Evolutionary conservation across 1,140 invertebrate genomes (phyloP), one percentile per base, ranked within the genome.

Genomic region (Akabosia matsudoensis): DNA sequence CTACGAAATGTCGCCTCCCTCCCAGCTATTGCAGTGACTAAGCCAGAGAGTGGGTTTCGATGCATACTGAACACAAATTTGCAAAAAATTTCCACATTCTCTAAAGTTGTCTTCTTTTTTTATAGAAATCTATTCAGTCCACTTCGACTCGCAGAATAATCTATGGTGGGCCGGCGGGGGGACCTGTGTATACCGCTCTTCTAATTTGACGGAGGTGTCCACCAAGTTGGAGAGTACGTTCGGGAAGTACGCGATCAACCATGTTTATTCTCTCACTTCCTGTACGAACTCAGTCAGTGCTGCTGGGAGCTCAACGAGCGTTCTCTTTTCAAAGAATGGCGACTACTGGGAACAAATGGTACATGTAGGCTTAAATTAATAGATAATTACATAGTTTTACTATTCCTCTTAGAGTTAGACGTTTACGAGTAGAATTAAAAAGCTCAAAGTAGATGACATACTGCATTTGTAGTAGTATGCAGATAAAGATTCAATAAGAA

Each of bases 271-370:
- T 22, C 26, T 72, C 3, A 72, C 70, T 3, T 72, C 70, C 4
- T 22, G 22, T 45, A 4, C 33, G 3, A 72, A 72, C 2, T 24
- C 4, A 13, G 4, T 72, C 10, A 72, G 70, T 28, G 70, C 70
- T 34, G 70, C 70, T 16, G 70, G 70, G 2, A 37, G 33, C 18
- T 37, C 70, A 4, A 72, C 70, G 13, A 28, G 70, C 4, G 30
- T 72, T 37, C 22, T 72, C 13, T 72, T 72, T 37, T 72, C 70
- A 24, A 28, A 37, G 24, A 72, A 72, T 45, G 70, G 70, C 2
- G 70, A 72, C 22, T 72, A n/a, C 26, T 72, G 33, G 33, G 70
- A 72, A 28, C 33, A 51, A n/a, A 72, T 72, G 70, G 33, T 72
- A 14, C 70, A 72, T 26, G n/a, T n/a, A n/a, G n/a, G n/a, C n/a